Percentiles rank a stretch among this genome's conserved stretches.
phyloP scores from a whole-genome alignment of 1,140 invertebrate species.

The Metaphire vulgaris region DNA sequence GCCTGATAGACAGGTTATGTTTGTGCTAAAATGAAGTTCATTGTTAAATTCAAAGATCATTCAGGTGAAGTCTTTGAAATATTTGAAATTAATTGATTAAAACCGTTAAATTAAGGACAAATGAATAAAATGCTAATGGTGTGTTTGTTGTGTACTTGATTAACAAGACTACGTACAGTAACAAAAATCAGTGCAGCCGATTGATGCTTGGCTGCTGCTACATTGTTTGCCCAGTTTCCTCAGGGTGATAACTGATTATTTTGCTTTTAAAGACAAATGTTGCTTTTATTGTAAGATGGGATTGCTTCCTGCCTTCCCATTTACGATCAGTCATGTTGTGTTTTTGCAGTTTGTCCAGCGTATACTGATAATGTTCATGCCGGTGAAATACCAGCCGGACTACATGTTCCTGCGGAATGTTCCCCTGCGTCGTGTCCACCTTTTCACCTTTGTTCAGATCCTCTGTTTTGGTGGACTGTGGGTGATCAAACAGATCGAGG shows the following conservation, averaged over 20 bases:
- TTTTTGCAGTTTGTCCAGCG: constrained; percentile 90
- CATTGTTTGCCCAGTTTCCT: neutral
- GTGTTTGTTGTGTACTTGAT: too few relatives aligned
- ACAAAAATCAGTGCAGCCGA: too few relatives aligned
- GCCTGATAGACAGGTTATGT: too few relatives aligned
- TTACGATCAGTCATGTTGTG: too few relatives aligned
- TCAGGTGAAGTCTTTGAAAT: too few relatives aligned
- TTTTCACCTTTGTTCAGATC: constrained; percentile 81
- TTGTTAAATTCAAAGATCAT: too few relatives aligned
- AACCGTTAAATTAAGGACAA: too few relatives aligned
- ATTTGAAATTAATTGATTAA: too few relatives aligned
- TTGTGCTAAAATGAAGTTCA: too few relatives aligned
- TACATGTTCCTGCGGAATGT: constrained; percentile 86
- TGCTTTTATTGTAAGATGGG: neutral
- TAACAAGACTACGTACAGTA: too few relatives aligned
- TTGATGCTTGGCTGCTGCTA: neutral
- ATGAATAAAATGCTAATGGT: too few relatives aligned
- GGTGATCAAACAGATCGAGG: constrained; percentile 41
- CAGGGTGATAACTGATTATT: neutral
- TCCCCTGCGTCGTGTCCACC: constrained; percentile 80
- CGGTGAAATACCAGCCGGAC: constrained; percentile 93
- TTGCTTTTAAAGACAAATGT: neutral
- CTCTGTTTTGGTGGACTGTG: constrained; percentile 23
- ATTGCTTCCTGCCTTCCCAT: neutral
- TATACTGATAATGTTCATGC: constrained; percentile 91